Evolutionary conservation across 2,888 invertebrate genomes (phyloP).

Genomic region (Encarsia formosa): DNA sequence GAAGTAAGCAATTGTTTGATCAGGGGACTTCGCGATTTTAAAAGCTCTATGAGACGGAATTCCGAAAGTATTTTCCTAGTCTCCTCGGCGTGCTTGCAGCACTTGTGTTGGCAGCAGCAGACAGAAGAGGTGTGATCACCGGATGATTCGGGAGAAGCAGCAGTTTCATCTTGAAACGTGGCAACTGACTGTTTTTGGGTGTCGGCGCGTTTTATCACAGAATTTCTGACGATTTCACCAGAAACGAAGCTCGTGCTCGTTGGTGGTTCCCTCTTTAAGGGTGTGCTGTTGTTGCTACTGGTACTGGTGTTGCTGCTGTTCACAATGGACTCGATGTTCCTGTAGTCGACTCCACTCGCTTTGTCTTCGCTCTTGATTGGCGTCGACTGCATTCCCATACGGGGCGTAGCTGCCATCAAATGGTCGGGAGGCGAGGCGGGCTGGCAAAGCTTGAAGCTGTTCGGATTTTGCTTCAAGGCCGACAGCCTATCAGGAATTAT

Average conservation of each 20-base stretch:
- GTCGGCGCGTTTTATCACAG: slow-evolving; percentile 47
- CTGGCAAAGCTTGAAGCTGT: slow-evolving; percentile 22
- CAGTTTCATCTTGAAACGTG: slow-evolving; percentile 15
- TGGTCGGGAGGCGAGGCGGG: slow-evolving; percentile 36
- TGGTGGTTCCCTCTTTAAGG: slow-evolving; percentile 39
- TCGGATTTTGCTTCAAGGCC: neutral
- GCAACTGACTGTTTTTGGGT: slow-evolving; percentile 10
- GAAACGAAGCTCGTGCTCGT: slow-evolving; percentile 20
- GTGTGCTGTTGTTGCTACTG: slow-evolving; percentile 13
- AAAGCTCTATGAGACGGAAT: too few relatives aligned
- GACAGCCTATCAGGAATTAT: slow-evolving; percentile 36
- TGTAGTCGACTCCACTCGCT: slow-evolving; percentile 43
- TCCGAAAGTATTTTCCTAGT: slow-evolving; percentile 49
- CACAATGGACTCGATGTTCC: slow-evolving; percentile 49
- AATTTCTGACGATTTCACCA: slow-evolving; percentile 41
- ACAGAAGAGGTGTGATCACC: neutral
- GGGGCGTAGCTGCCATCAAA: slow-evolving; percentile 32
- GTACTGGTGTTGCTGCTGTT: slow-evolving; percentile 32
- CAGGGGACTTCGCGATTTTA: slow-evolving; percentile 45
- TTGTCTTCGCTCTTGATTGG: slow-evolving; percentile 43
- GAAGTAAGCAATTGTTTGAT: slow-evolving; percentile 43
- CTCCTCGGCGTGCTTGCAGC: slow-evolving; percentile 45
- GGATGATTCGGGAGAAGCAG: neutral
- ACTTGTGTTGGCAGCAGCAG: slow-evolving; percentile 46
- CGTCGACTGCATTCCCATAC: slow-evolving; percentile 46